phyloP scores from a whole-genome alignment of 2,888 invertebrate species.

The Philereme vetulata region DNA sequence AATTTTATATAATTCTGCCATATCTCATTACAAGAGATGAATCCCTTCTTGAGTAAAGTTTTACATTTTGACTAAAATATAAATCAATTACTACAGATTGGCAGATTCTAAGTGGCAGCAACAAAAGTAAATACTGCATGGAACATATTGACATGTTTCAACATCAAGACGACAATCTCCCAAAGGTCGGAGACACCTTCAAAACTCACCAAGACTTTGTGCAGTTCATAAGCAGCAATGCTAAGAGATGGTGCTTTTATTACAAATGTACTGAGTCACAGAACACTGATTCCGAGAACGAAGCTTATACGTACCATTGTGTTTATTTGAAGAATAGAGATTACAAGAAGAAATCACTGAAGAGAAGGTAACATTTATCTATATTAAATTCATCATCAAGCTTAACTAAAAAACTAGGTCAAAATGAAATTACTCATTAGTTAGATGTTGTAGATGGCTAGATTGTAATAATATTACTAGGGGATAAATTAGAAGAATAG shows the following conservation, averaged over 20 bases:
- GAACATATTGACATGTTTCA: slow-evolving; percentile 46
- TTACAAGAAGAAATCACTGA: slow-evolving; percentile 49
- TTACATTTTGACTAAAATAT: too few relatives aligned
- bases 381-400: not conserved
- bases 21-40: too few relatives aligned
- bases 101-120: slow-evolving; percentile 26
- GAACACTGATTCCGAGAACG: slow-evolving; percentile 43
- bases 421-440: too few relatives aligned
- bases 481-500: too few relatives aligned
- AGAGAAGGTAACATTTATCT: slow-evolving; percentile 46
- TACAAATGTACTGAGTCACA: slow-evolving; percentile 55
- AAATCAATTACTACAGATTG: slow-evolving; percentile 18
- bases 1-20: too few relatives aligned
- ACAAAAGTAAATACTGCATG: slow-evolving; percentile 41
- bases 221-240: slow-evolving; percentile 55
- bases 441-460: too few relatives aligned
- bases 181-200: slow-evolving; percentile 55
- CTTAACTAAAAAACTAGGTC: too few relatives aligned
- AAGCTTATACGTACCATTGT: slow-evolving; percentile 52
- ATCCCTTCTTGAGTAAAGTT: too few relatives aligned
- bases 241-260: slow-evolving; percentile 54
- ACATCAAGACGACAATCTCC: slow-evolving; percentile 48
- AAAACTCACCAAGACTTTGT: slow-evolving; percentile 51
- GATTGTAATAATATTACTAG: too few relatives aligned
- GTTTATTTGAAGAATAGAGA: slow-evolving; percentile 53